Conservation (phyloP, 2,888 invertebrate genomes). For the Leistus spinibarbis region DNA sequence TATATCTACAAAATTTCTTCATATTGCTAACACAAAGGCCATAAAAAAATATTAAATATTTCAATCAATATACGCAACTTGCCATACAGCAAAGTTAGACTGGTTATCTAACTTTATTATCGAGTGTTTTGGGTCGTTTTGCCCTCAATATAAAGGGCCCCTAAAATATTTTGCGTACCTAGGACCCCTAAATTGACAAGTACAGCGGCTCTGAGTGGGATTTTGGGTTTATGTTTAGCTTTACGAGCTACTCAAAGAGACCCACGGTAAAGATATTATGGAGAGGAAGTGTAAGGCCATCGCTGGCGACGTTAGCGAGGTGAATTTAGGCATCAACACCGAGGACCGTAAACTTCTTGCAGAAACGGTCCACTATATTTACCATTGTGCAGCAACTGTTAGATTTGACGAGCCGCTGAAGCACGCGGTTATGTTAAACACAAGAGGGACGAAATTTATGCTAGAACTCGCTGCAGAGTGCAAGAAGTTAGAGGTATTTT, state of each 20-base stretch:
- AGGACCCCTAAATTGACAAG: too few relatives aligned
- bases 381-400: constrained; percentile 78
- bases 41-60: too few relatives aligned
- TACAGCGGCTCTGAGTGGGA: too few relatives aligned
- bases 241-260: constrained; percentile 72
- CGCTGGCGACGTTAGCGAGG: constrained; percentile 71
- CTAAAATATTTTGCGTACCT: not conserved
- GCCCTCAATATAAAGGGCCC: too few relatives aligned
- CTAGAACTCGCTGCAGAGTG: constrained; percentile 79
- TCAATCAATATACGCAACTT: too few relatives aligned
- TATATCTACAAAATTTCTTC: too few relatives aligned
- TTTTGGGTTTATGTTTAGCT: constrained; percentile 62
- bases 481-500: constrained; percentile 70
- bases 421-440: constrained; percentile 89
- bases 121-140: too few relatives aligned
- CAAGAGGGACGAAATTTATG: constrained; percentile 87
- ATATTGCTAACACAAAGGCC: too few relatives aligned
- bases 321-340: constrained; percentile 71
- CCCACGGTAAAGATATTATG: constrained; percentile 65
- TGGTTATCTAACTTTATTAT: too few relatives aligned
- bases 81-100: too few relatives aligned
- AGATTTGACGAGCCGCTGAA: constrained; percentile 91
- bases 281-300: constrained; percentile 74
- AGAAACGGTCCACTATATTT: constrained; percentile 80
- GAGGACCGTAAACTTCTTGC: constrained; percentile 68